Percentiles rank a stretch among this genome's conserved stretches.
phyloP scores from a whole-genome alignment of 1,140 invertebrate genomes.

The Lepidurus couesii region DNA sequence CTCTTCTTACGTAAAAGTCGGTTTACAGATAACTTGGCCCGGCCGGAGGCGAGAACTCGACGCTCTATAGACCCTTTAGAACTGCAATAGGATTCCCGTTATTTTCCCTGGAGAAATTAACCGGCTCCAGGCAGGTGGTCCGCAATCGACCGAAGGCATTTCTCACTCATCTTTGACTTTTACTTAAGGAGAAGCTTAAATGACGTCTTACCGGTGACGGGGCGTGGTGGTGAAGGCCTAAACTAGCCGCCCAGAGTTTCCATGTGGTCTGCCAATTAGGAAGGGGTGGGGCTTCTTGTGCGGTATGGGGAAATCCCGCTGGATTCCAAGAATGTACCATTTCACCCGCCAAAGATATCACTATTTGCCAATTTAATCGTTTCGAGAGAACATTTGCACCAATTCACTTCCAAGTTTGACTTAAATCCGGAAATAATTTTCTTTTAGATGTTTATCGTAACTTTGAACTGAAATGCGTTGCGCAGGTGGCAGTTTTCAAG shows the following conservation, averaged over 20 bases:
- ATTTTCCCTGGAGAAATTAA: constrained; percentile 4
- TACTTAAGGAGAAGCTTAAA: background rate
- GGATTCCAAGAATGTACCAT: constrained; percentile 12
- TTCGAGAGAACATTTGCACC: background rate
- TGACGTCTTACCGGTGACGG: background rate
- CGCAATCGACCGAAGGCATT: background rate
- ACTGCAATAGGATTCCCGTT: constrained; percentile 4
- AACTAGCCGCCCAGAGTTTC: constrained; percentile 7
- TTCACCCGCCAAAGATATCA: background rate
- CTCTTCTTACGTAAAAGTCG: too few relatives aligned
- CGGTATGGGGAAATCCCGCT: background rate
- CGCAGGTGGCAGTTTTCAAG: too few relatives aligned
- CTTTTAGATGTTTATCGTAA: too few relatives aligned
- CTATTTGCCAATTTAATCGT: background rate
- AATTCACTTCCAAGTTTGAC: too few relatives aligned
- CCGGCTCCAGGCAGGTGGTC: background rate
- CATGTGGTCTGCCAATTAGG: background rate
- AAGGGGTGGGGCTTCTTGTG: background rate
- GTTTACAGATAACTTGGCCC: too few relatives aligned
- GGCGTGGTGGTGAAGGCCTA: background rate
- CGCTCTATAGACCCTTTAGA: background rate
- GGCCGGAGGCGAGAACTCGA: background rate
- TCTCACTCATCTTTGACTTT: background rate
- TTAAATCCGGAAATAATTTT: too few relatives aligned
- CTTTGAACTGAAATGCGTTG: too few relatives aligned